A percentile compares a stretch with the other conserved stretches of the same genome.
Conservation (phyloP, 2,888 invertebrate species). For the Agrochola lota region DNA sequence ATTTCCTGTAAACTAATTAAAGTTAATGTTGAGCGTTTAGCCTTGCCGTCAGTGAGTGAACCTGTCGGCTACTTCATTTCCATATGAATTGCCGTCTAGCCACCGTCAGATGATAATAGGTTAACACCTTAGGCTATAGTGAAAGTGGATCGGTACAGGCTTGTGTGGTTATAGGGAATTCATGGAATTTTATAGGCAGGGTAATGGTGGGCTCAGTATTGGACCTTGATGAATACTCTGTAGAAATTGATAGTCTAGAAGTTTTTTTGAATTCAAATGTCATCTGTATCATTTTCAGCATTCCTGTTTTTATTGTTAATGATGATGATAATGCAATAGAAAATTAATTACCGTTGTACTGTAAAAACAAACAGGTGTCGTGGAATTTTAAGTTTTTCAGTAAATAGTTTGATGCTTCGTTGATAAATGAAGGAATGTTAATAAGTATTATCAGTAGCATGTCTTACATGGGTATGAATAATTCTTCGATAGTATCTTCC, state of each 20-base stretch:
- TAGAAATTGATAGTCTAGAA: conserved; percentile 1
- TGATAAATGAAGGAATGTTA: conserved; percentile 14
- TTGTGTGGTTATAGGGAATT: conserved; percentile 52
- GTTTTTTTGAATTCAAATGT: background rate
- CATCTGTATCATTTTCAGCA: background rate
- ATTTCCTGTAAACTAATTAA: conserved; percentile 82
- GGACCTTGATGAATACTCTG: conserved; percentile 22
- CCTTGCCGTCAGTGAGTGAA: conserved; percentile 73
- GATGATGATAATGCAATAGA: conserved; percentile 8
- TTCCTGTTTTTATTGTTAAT: conserved; percentile 1
- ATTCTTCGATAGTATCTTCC: conserved; percentile 6
- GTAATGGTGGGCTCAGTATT: conserved; percentile 17
- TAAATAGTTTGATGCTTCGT: conserved; percentile 10
- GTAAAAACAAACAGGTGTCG: conserved; percentile 8
- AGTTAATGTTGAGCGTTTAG: conserved; percentile 77
- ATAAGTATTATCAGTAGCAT: conserved; percentile 14
- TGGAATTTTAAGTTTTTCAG: conserved; percentile 13
- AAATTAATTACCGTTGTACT: background rate
- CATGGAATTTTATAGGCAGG: conserved; percentile 45
- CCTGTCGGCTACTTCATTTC: conserved; percentile 79
- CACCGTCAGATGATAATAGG: conserved; percentile 79
- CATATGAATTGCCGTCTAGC: conserved; percentile 86
- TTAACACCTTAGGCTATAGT: conserved; percentile 80
- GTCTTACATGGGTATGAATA: conserved; percentile 9
- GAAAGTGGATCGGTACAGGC: conserved; percentile 77